Evolutionary conservation across 2,888 invertebrate genomes (phyloP), one percentile per base, ranked within the genome.

Genomic region (Eupithecia centaureata): DNA sequence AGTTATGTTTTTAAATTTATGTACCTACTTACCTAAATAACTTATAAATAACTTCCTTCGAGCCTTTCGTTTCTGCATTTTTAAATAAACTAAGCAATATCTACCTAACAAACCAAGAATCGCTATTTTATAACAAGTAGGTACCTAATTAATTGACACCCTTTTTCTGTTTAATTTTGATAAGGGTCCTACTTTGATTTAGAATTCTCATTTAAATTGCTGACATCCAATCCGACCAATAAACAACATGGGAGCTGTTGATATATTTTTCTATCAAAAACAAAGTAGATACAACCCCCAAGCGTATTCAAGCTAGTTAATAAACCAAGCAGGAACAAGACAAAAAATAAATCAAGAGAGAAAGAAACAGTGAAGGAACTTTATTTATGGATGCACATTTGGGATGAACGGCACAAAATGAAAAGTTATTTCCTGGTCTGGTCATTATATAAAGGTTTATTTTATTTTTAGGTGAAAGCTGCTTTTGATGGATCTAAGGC

Each of bases 381-480:
- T 92, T 83, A 93, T 93, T 93, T 93, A 93, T 92, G 89, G 88
- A 88, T 91, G 92, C 92, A 93, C 92, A 92, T 92, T 92, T 90
- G 91, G 90, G 87, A 86, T 85, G 86, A 91, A 89, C 87, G 87
- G 87, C 85, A 82, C 82, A 84, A 86, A 91, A 91, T 88, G 90
- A 91, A 91, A 91, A 90, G 82, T 85, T 87, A 86, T 85, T 85
- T 82, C 84, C 78, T 77, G 77, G 86, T 88, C 87, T 82, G 85
- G 85, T 87, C 86, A 85, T 85, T 82, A 86, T 83, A 88, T 86
- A 82, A 82, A 83, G 82, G 73, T 79, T 79, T 63, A 76, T 75
- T 67, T 77, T 77, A 64, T 65, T 70, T 61, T 61, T 7, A 42
- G 32, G 33, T 27, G 22, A 35, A 52, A 32, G 52, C 35, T 27